phyloP scores from a whole-genome alignment of 2,113 vertebrate species.

The Tachuris rubrigastra region DNA sequence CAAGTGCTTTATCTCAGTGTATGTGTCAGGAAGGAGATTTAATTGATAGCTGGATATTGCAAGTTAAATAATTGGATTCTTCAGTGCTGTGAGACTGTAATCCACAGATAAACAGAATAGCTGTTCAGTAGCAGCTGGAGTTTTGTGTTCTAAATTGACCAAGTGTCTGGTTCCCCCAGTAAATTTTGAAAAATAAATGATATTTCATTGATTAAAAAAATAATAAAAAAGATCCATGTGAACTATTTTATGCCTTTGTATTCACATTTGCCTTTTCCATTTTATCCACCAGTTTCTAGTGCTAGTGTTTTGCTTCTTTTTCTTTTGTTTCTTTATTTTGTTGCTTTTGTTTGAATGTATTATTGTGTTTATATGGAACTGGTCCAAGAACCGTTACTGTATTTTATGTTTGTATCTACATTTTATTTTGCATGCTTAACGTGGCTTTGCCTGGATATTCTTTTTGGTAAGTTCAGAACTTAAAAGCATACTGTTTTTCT shows the following conservation, averaged over 20 bases:
- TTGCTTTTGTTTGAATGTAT: slow-evolving; percentile 78
- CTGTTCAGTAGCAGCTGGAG: neutral
- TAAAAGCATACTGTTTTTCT: slow-evolving; percentile 77
- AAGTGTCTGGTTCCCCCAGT: neutral
- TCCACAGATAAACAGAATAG: neutral
- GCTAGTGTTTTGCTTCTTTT: slow-evolving; percentile 74
- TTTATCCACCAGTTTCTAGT: slow-evolving; percentile 74
- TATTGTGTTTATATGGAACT: slow-evolving; percentile 80
- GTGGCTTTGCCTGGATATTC: slow-evolving; percentile 99
- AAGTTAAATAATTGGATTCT: neutral
- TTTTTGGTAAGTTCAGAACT: slow-evolving; percentile 98
- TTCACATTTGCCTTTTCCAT: slow-evolving; percentile 71
- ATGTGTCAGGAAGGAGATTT: neutral
- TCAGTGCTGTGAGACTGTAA: neutral
- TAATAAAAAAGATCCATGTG: neutral
- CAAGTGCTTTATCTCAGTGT: neutral
- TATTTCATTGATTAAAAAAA: neutral
- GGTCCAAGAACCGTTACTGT: slow-evolving; percentile 83
- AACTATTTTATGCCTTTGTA: slow-evolving; percentile 41
- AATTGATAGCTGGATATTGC: neutral
- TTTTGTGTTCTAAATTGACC: neutral
- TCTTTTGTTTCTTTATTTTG: slow-evolving; percentile 73
- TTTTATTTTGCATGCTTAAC: slow-evolving; percentile 99
- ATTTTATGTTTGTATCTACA: slow-evolving; percentile 93
- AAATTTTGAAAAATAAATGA: neutral